phyloP scores from a whole-genome alignment of 2,113 vertebrate genomes.

The Trichechus manatus region DNA sequence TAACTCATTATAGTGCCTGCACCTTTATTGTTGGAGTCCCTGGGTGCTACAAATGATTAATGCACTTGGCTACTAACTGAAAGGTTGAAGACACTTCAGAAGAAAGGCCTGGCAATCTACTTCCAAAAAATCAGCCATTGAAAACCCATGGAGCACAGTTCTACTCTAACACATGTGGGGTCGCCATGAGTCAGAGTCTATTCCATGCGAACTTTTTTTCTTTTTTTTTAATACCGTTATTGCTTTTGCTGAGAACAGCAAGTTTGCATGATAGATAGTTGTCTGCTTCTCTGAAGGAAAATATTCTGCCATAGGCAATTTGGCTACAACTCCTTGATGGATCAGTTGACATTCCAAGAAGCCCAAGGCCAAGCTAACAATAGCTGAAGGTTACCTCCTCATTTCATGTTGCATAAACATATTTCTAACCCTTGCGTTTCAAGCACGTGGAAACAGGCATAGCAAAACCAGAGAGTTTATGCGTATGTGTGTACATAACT shows the following conservation, averaged over 20 bases:
- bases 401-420: slow-evolving; percentile 56
- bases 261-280: slow-evolving; percentile 16
- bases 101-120: neutral
- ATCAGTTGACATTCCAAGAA: slow-evolving; percentile 47
- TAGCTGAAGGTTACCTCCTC: slow-evolving; percentile 29
- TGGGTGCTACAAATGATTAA: neutral
- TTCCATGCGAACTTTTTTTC: neutral
- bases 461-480: slow-evolving; percentile 50
- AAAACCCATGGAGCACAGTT: neutral
- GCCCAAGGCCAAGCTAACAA: slow-evolving; percentile 43
- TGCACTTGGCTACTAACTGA: neutral
- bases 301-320: slow-evolving; percentile 43
- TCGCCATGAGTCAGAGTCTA: neutral
- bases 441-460: slow-evolving; percentile 66
- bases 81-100: neutral
- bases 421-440: slow-evolving; percentile 53
- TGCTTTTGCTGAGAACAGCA: neutral
- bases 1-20: neutral
- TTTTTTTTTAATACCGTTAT: neutral
- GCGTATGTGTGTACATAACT: slow-evolving; percentile 27
- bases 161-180: neutral
- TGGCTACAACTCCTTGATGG: slow-evolving; percentile 66
- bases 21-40: neutral
- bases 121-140: neutral
- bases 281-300: slow-evolving; percentile 32